Conservation (phyloP, 2,888 invertebrate species). For the Drosophila robusta region DNA sequence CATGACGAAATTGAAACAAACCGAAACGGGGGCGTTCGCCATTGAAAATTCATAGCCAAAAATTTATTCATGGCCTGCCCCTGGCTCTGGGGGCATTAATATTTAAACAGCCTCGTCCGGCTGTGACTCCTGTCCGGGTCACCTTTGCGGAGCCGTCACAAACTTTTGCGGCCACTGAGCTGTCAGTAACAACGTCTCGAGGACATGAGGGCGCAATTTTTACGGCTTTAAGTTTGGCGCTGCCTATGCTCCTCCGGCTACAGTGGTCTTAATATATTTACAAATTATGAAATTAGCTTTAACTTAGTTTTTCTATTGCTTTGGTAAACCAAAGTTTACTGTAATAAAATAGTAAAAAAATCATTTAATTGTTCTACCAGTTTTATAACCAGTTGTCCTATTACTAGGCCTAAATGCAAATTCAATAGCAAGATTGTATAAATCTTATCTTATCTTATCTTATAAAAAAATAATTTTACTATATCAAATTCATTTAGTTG, state of each 20-base stretch:
- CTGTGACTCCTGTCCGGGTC: conserved; percentile 56
- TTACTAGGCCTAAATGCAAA: too few species aligned
- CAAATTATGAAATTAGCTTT: neutral
- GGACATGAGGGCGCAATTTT: conserved; percentile 69
- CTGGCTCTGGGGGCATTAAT: conserved; percentile 71
- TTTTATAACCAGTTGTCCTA: too few species aligned
- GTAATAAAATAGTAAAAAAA: too few species aligned
- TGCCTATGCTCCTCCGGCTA: conserved; percentile 39
- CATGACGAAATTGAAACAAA: conserved; percentile 46
- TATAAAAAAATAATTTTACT: too few species aligned
- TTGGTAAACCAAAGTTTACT: too few species aligned
- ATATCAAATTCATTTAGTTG: too few species aligned
- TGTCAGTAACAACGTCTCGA: conserved; percentile 73
- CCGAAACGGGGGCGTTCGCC: conserved; percentile 22
- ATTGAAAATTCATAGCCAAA: conserved; percentile 84
- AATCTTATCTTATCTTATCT: too few species aligned
- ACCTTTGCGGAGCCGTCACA: conserved; percentile 65
- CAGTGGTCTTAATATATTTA: conserved; percentile 4
- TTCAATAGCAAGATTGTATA: too few species aligned
- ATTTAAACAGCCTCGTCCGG: conserved; percentile 71
- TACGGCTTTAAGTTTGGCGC: conserved; percentile 61
- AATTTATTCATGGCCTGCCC: conserved; percentile 81
- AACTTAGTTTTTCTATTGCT: too few species aligned
- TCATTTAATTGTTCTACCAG: too few species aligned
- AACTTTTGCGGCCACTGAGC: conserved; percentile 53